Evolutionary conservation across 2,797 vertebrate species (phyloP), one percentile per base, ranked within the genome.

Genomic region (Epinephelus coioides): DNA sequence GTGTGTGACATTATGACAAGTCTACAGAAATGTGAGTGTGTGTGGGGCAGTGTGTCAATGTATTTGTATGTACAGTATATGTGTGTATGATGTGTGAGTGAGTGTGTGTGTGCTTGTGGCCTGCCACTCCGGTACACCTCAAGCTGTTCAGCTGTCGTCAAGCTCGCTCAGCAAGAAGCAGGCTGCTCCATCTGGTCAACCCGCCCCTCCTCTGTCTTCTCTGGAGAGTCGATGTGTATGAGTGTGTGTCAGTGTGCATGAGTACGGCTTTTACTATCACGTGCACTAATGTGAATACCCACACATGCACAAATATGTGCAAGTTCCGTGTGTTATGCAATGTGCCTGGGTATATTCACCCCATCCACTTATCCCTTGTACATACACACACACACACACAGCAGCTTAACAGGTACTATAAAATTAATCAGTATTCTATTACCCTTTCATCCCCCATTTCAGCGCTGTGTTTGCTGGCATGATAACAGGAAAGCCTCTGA

Each of bases 111-210:
- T 84, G 75, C 88, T 49, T 75, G 86, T 86, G 83, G 84, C 83
- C 87, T 76, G 88, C 87, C 91, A 90, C 90, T 91, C 89, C 34
- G 38, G 79, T 89, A 69, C 83, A 95, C 92, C 89, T 92, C 93
- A 94, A 95, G 92, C 94, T 92, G 92, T 92, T 94, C 86, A 85
- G 90, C 90, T 94, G 92, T 94, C 91, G 78, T 94, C 94, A 94
- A 87, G 94, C 91, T 85, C 87, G 77, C 94, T 91, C 94, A 93
- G 94, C 92, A 89, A 94, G 94, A 88, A 87, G 81, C 90, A 40
- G 83, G 80, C 86, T 56, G 87, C 88, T 95, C 95, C 95, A 95
- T 96, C 95, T 95, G 95, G 91, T 92, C 87, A 51, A 64, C 82
- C 86, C 77, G 62, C 83, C 88, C 90, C 86, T 82, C 71, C 69